Base-by-base conservation (phyloP, 2,888 invertebrate genomes). In the Carterocephalus palaemon region DNA sequence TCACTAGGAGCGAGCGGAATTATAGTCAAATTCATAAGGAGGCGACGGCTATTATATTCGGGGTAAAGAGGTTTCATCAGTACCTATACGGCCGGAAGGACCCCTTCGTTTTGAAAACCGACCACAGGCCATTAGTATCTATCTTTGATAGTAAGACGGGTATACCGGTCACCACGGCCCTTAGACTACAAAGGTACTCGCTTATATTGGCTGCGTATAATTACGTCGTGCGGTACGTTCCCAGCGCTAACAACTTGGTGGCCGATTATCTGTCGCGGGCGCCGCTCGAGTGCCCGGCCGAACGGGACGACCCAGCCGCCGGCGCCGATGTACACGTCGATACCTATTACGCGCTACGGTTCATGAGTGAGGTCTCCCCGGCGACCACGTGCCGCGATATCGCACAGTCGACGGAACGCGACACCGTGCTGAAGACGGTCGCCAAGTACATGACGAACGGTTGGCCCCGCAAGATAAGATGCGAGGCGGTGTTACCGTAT, bases 21-120 rank as follows among this genome's bases (percentile, higher is more conserved):
- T 57, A 55, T 28, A 48, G 48, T 17, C 54, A 54, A 31, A 52
- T 55, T 2, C 55, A 53, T 12, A 56, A 54, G 23, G 54, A 52
- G 20, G 55, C 51, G 0, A 53, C 49, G 2, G 52, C 53, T 0
- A 54, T 55, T 3, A 41, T 57, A 19, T 53, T 49, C 15, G 52
- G 47, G 2, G 50, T 54, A 1, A 46, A 41, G n/a, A 15, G 17
- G 1, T 58, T 53, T 19, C 54, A 57, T 10, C 53, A 55, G 37
- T 56, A 54, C 47, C 8, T 59, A 5, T 57, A 53, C 22, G 53
- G 53, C n/a, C 34, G 47, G 1, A 4, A 33, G 1, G 40, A 50
- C 3, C 56, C 54, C 4, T 54, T 57, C 37, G 41, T 54, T 20
- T 41, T 54, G 4, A 48, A 39, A 39, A 52, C 52, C 0, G 51